Evolutionary conservation across 2,888 invertebrate genomes (phyloP).

Genomic region (Eupithecia tripunctaria): DNA sequence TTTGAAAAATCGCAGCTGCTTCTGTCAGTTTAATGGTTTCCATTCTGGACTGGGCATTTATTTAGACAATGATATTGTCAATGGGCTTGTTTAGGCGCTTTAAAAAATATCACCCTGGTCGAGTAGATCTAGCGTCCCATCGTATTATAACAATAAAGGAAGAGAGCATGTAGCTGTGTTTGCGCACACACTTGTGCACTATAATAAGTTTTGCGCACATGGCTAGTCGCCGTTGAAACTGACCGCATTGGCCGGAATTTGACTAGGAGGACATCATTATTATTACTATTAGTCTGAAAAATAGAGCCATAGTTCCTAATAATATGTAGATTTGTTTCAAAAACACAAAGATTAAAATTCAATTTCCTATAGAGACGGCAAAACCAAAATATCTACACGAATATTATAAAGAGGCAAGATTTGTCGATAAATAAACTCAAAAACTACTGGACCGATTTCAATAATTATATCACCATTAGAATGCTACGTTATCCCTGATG

Average conservation of each 20-base stretch:
- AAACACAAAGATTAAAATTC: not conserved
- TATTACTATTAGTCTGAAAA: not conserved
- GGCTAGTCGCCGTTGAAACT: not conserved
- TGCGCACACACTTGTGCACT: not conserved
- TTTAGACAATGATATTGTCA: not conserved
- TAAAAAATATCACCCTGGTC: not conserved
- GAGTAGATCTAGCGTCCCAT: not conserved
- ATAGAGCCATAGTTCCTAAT: not conserved
- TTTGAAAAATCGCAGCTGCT: slow-evolving; percentile 12
- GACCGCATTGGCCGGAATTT: not conserved
- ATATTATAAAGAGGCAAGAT: too few species aligned
- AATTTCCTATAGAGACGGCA: not conserved
- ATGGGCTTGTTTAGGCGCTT: not conserved
- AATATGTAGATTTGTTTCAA: not conserved
- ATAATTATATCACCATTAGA: too few species aligned
- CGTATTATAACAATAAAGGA: not conserved
- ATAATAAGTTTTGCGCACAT: not conserved
- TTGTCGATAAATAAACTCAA: too few species aligned
- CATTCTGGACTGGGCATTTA: not conserved
- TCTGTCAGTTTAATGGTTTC: slow-evolving; percentile 8
- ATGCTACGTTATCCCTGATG: too few species aligned
- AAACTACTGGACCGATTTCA: too few species aligned
- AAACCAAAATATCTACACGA: too few species aligned
- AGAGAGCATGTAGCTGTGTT: not conserved
- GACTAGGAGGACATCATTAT: not conserved